These are phyloP conservation scores for Pelvicachromis taeniatus DNA, from an alignment of 2,113 vertebrate species.

Conservation along the genomic window DNA sequence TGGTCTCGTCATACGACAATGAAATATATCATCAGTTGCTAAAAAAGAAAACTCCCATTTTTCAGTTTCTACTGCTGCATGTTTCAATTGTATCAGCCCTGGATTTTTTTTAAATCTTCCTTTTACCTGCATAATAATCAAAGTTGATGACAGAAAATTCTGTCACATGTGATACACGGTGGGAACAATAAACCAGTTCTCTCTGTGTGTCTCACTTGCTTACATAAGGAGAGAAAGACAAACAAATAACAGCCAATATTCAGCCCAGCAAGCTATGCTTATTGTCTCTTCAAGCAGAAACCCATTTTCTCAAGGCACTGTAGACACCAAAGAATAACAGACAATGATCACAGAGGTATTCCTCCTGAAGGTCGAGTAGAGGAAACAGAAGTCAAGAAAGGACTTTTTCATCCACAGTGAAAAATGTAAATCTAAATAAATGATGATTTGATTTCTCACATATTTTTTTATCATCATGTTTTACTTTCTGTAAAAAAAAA, in stretches of 20 bases:
- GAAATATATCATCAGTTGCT: background rate
- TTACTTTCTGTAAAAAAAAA: background rate
- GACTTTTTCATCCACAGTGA: conserved; percentile 31
- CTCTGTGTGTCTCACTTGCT: background rate
- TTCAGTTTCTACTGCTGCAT: background rate
- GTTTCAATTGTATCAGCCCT: background rate
- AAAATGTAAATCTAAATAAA: conserved; percentile 19
- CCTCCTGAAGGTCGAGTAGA: conserved; percentile 44
- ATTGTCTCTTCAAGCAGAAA: background rate
- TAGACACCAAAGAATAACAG: conserved; percentile 8
- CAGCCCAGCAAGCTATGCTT: background rate
- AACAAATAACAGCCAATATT: conserved; percentile 20
- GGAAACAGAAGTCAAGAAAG: conserved; percentile 17
- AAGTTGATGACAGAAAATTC: background rate
- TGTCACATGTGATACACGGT: background rate
- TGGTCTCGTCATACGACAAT: background rate
- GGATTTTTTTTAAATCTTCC: background rate
- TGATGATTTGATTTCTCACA: background rate
- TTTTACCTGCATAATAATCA: background rate
- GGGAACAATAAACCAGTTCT: background rate
- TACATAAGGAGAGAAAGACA: background rate
- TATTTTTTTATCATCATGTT: background rate
- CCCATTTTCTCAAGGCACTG: conserved; percentile 11
- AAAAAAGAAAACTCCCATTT: background rate
- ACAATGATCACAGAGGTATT: conserved; percentile 25